Evolutionary conservation across 2,797 vertebrate species (phyloP).

Genomic region (Gallinago solitaria): DNA sequence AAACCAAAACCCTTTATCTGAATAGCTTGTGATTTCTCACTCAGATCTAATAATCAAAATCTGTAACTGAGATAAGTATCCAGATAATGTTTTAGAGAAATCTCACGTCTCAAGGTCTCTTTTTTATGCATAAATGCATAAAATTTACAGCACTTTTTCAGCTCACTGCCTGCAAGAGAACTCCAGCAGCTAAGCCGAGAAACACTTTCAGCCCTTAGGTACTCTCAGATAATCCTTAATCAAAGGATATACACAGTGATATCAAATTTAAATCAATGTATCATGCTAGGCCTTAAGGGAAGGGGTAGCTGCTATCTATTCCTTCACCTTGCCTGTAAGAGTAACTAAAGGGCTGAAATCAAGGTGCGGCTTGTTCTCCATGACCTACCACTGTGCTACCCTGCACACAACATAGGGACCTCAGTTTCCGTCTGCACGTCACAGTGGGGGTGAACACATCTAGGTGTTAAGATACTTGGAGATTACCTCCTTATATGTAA

Average conservation of each 20-base stretch:
- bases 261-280: not conserved
- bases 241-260: not conserved
- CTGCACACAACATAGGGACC: not conserved
- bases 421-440: not conserved
- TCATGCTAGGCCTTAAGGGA: not conserved
- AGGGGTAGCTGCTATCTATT: not conserved
- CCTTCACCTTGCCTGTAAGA: not conserved
- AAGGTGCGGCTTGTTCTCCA: not conserved
- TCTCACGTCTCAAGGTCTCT: not conserved
- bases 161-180: not conserved
- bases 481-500: not conserved
- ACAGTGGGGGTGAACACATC: not conserved
- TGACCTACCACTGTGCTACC: not conserved
- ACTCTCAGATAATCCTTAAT: conserved; percentile 43
- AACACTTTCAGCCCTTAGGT: not conserved
- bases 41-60: conserved; percentile 22
- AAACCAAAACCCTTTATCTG: not conserved
- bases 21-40: not conserved
- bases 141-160: not conserved
- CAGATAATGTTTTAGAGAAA: conserved; percentile 5
- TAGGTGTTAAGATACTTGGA: not conserved
- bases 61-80: conserved; percentile 5
- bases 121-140: conserved; percentile 38
- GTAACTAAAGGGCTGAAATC: not conserved
- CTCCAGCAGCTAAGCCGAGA: not conserved